Evolutionary conservation across 2,113 vertebrate genomes (phyloP), one percentile per base, ranked within the genome.

Genomic region (Pygoscelis antarcticus): DNA sequence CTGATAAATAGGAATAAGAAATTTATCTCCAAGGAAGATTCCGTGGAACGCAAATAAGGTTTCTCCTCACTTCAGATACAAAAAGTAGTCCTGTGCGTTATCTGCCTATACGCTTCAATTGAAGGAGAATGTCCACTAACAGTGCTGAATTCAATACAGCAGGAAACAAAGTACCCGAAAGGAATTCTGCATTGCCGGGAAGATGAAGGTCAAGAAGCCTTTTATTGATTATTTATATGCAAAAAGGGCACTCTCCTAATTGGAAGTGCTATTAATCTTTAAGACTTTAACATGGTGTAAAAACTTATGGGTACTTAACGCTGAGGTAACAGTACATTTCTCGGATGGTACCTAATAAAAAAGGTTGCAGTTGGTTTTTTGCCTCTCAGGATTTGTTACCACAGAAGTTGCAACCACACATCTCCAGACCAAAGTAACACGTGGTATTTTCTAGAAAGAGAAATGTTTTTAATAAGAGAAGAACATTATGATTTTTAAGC

Each of bases 271-370:
- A 21, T 80, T 71, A 38, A 66, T 51, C 30, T 83, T 74, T 36
- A 70, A 36, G 36, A 47, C 25, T 65, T 69, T 5, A 71, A 42
- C 22, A 13, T 5, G 10, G 46, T 34, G 5, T 51, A 44, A 80
- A 83, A 76, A 27, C 26, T 25, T 19, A 19, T 0, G 2, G 29
- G 16, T 32, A n/a, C 30, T 40, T 58, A 30, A 11, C 1, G 9
- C 62, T 46, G 36, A 78, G 17, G 11, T 25, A 62, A 70, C 58
- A 26, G n/a, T 16, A 40, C 6, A 3, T 42, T 40, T 77, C 54
- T 66, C 32, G n/a, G 26, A 68, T 20, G 16, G 47, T 38, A 64
- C 12, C 16, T 20, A 65, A 75, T 40, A 44, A 54, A 87, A 54
- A 68, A 68, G 19, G 49, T 15, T 80, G 58, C 36, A 44, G 49